A percentile compares a stretch with the other conserved stretches of the same genome.
Conservation (phyloP, 1,140 invertebrate species). For the Temnothorax curvispinosus region DNA sequence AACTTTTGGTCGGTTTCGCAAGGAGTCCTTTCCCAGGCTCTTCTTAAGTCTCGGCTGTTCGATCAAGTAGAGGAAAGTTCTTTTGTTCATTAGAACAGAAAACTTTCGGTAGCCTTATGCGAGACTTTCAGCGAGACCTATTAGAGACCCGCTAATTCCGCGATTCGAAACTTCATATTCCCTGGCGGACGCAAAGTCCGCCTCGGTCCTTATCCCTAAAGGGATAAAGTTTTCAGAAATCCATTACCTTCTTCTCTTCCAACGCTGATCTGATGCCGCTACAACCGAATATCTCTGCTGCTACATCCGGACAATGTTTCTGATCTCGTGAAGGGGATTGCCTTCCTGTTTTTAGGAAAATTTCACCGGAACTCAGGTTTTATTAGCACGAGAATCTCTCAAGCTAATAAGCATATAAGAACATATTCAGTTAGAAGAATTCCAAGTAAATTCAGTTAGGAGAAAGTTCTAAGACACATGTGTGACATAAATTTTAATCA, state of each 20-base stretch:
- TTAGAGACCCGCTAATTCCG: slow-evolving; percentile 77
- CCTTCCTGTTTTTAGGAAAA: slow-evolving; percentile 15
- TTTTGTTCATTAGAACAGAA: slow-evolving; percentile 62
- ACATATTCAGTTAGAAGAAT: slow-evolving; percentile 49
- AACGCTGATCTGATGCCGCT: slow-evolving; percentile 34
- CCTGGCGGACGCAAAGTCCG: slow-evolving; percentile 61
- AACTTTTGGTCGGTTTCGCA: neutral
- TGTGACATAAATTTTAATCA: slow-evolving; percentile 35
- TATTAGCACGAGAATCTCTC: neutral
- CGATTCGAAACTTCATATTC: slow-evolving; percentile 75
- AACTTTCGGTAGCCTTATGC: slow-evolving; percentile 61
- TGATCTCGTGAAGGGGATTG: slow-evolving; percentile 21
- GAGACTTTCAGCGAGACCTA: slow-evolving; percentile 60
- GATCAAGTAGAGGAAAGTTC: slow-evolving; percentile 54
- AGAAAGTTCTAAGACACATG: slow-evolving; percentile 20
- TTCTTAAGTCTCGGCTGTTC: slow-evolving; percentile 24
- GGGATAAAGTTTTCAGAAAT: slow-evolving; percentile 77
- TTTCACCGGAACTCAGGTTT: slow-evolving; percentile 18
- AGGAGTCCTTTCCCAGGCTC: neutral
- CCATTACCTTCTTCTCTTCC: slow-evolving; percentile 72
- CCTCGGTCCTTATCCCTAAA: slow-evolving; percentile 36
- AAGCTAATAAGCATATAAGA: slow-evolving; percentile 41
- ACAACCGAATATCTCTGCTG: slow-evolving; percentile 40
- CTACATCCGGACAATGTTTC: neutral
- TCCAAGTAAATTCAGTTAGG: neutral